phyloP scores from a whole-genome alignment of 2,113 vertebrate species.

The chimpanzee (Pan troglodytes) region NHGRI_mPanTro3-v2.1_pri NC_072420.2:37176501-37177000 shows the following conservation, averaged over 20 bases:
- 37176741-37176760: neutral
- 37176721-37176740: too few species aligned
- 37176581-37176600: neutral
- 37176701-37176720: neutral
- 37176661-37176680: neutral
- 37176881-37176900: neutral
- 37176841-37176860: neutral
- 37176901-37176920: neutral
- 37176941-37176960: neutral
- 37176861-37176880: neutral
- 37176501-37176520: fast-evolving
- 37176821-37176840: neutral
- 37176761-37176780: too few species aligned
- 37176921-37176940: neutral
- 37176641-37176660: neutral
- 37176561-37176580: fast-evolving
- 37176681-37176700: neutral
- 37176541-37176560: fast-evolving
- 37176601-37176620: fast-evolving
- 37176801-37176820: neutral
- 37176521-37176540: too few species aligned
- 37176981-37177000: neutral
- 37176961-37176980: neutral
- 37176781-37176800: neutral
- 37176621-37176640: fast-evolving